Evolutionary conservation across 1,140 invertebrate species (phyloP), one percentile per base, ranked within the genome.

Genomic region (Euglossa dilemma): DNA sequence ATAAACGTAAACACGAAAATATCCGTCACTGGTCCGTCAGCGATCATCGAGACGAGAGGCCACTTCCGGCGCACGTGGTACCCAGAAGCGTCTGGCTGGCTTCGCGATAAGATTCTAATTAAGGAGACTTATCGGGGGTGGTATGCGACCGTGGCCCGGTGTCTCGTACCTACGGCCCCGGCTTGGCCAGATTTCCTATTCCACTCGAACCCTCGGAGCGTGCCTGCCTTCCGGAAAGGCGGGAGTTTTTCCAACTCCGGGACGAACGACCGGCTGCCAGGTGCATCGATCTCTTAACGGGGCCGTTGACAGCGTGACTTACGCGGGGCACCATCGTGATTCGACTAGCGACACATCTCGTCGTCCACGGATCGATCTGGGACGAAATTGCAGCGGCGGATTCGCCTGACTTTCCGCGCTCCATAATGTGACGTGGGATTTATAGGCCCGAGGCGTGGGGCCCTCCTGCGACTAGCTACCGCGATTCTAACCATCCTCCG

Each of bases 101-200:
- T 85, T 85, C 69, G 84, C 80, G 87, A 90, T 89, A 89, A 90
- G 84, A 87, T 87, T 90, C 84, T 83, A 90, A 89, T 90, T 91
- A 90, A 88, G 84, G 56, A 86, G 87, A 87, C 83, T 89, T 87
- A 86, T 86, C 84, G 59, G 56, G 76, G 84, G 59, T 84, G 64
- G 81, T 54, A 78, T 57, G 74, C 83, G 84, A 86, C 74, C 86
- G 84, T 18, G 12, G 43, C 25, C 28, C n/a, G 54, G 47, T 50
- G 67, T 74, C 73, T 66, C 61, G 50, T 79, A 67, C 25, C 77
- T 70, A 56, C 54, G 18, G 50, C 43, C 84, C 87, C 83, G 83
- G 80, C 84, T n/a, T 16, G 2, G 16, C 0, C 23, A 25, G 50
- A 78, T 78, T 78, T 36, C 73, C 73, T 76, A 76, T 76, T 64